These are phyloP conservation scores for Zapornia atra DNA, from an alignment of 2,113 vertebrate species.

Conservation along the genomic window DNA sequence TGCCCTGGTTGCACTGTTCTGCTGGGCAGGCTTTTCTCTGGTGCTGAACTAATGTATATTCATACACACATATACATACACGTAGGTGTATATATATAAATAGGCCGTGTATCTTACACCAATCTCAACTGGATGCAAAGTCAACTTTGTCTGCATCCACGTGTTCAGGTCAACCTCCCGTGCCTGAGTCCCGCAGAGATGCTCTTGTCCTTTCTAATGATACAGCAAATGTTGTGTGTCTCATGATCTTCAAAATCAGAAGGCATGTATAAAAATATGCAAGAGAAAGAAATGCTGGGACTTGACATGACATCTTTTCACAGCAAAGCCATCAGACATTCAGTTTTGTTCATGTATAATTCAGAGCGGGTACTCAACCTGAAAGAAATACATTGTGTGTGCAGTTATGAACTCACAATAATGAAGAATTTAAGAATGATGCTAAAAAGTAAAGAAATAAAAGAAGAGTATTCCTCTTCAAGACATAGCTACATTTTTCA, in stretches of 20 bases:
- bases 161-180: not conserved
- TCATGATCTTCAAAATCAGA: not conserved
- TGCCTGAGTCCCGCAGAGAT: not conserved
- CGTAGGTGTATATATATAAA: not conserved
- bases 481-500: not conserved
- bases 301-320: not conserved
- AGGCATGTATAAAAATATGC: not conserved
- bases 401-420: not conserved
- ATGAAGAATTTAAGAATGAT: conserved; percentile 6
- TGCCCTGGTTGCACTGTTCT: not conserved
- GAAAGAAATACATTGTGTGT: not conserved
- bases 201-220: not conserved
- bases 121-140: not conserved
- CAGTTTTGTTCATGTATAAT: conserved; percentile 17
- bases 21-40: not conserved
- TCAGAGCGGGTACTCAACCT: conserved; percentile 17
- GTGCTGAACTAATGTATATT: not conserved
- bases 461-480: not conserved
- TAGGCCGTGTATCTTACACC: not conserved
- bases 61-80: not conserved
- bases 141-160: not conserved
- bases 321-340: not conserved
- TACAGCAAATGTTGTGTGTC: not conserved
- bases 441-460: not conserved
- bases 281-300: not conserved